Percentiles rank a stretch among this genome's conserved stretches.
Conservation (phyloP, 2,797 vertebrate genomes). For the Fratercula arctica region DNA sequence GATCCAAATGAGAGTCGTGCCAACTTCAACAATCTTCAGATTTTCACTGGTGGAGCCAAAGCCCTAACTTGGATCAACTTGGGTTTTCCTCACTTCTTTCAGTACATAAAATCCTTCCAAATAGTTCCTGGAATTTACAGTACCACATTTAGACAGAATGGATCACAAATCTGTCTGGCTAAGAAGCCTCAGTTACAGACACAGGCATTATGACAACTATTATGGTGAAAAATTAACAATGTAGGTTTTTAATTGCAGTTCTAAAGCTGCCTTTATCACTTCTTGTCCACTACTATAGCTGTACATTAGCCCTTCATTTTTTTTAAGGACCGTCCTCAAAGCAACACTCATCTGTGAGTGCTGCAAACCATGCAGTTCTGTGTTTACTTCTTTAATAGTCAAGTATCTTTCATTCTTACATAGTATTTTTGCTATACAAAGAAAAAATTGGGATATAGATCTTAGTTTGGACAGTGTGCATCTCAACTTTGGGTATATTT, state of each 20-base stretch:
- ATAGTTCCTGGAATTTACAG: conserved; percentile 10
- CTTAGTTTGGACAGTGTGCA: neutral
- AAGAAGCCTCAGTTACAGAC: neutral
- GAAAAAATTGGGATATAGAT: neutral
- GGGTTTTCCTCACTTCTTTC: neutral
- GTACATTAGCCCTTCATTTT: neutral
- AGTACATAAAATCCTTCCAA: neutral
- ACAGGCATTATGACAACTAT: neutral
- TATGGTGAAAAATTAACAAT: neutral
- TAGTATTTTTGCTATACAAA: neutral
- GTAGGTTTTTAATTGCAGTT: fast-evolving
- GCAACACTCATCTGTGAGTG: neutral
- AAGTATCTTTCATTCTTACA: neutral
- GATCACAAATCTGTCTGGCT: neutral
- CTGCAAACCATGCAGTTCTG: neutral
- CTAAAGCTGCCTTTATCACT: neutral
- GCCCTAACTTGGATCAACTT: conserved; percentile 11
- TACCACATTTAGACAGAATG: neutral
- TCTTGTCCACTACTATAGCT: neutral
- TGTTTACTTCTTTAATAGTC: neutral
- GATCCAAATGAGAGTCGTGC: neutral
- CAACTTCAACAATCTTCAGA: conserved; percentile 37
- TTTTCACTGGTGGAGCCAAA: neutral
- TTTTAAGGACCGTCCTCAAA: neutral
- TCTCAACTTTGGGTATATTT: neutral